Base-by-base conservation (phyloP, 2,888 invertebrate genomes). In the Bhutanitis thaidina region DNA sequence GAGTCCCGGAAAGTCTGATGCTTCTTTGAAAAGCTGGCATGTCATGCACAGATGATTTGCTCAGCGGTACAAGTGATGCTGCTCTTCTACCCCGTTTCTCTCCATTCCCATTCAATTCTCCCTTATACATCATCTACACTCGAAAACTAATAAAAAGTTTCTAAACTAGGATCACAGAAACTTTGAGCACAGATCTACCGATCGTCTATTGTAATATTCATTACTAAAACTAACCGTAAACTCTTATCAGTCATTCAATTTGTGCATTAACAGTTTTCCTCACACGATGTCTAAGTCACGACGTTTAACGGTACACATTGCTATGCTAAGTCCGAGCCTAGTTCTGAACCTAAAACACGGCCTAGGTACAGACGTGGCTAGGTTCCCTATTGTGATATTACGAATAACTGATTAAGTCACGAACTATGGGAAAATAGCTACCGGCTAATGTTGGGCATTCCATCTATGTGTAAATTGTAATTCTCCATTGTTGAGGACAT, bases 281-380 rank as follows among this genome's bases (percentile, higher is more conserved):
- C 53, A 67, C 69, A 67, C 57, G 60, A 61, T 54, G 59, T 53
- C 49, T 14, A 47, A 46, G 62, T 75, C 76, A 77, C 75, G 74
- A 75, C 60, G 35, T 3, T 53, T 77, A 77, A 76, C 77, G 73
- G 77, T 70, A 32, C 49, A 48, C 60, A 65, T 65, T 64, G 60
- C 60, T 62, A 71, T 70, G 69, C 67, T 60, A 59, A 60, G 54
- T 64, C 57, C 54, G 55, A 60, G 46, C 59, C 67, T 64, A 65
- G 67, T 65, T 65, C 61, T 62, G 64, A 62, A 61, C 68, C 65
- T 61, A 53, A 49, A 60, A 73, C 73, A 72, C 61, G 65, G 58
- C 62, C 65, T 68, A 64, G 58, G 59, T 60, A 56, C 36, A 54
- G 45, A 61, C 70, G 69, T 71, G 71, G 60, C 60, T 64, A 60